Conservation (phyloP, 1,140 invertebrate genomes). For the Latrodectus geometricus region DNA sequence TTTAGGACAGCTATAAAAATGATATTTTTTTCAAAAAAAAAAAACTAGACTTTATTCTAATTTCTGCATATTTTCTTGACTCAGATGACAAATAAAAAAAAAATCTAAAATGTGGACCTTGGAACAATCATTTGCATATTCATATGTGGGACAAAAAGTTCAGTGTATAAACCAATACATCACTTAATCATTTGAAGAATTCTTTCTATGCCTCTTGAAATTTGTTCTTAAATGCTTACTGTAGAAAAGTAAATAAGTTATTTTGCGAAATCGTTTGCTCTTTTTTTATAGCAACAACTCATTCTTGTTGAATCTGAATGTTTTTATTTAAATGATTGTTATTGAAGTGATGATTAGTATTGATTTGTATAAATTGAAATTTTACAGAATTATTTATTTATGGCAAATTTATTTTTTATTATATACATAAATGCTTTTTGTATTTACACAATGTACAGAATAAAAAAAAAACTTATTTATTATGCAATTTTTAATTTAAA, state of each 20-base stretch:
- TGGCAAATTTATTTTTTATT: too few relatives aligned
- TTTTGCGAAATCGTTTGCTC: slow-evolving; percentile 10
- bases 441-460: too few relatives aligned
- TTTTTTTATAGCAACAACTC: background rate
- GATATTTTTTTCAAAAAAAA: background rate
- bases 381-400: too few relatives aligned
- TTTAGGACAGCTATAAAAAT: slow-evolving; percentile 37
- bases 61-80: background rate
- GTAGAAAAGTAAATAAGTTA: slow-evolving; percentile 12
- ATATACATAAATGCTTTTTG: too few relatives aligned
- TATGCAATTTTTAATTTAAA: too few relatives aligned
- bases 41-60: background rate
- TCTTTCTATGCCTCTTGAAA: slow-evolving; percentile 7
- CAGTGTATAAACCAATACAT: slow-evolving; percentile 36
- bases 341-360: too few relatives aligned
- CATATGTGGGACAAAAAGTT: slow-evolving; percentile 20
- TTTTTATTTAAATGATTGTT: background rate
- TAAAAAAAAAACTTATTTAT: too few relatives aligned
- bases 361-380: too few relatives aligned
- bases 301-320: background rate
- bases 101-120: slow-evolving; percentile 24
- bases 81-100: slow-evolving; percentile 3
- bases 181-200: slow-evolving; percentile 30
- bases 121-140: background rate
- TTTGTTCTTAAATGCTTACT: slow-evolving; percentile 36